Evolutionary conservation across 2,888 invertebrate species (phyloP).

Genomic region (Alentia gelatinosa): DNA sequence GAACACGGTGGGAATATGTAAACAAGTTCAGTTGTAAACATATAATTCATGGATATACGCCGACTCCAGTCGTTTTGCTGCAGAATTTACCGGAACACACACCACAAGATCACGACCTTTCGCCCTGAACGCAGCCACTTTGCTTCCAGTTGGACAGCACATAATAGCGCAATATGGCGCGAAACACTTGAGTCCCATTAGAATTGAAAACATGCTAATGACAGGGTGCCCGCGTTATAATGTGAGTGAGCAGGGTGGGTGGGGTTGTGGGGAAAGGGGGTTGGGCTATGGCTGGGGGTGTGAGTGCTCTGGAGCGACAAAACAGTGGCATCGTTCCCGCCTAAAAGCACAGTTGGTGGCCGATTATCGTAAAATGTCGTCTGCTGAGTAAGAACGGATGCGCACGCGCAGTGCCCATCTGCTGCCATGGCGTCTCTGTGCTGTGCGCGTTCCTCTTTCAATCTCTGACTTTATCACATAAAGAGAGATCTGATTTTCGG

Average conservation of each 20-base stretch:
- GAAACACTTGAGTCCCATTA: neutral
- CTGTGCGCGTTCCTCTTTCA: too few relatives aligned
- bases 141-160: neutral
- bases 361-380: neutral
- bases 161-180: neutral
- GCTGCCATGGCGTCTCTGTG: neutral
- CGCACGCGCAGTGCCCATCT: neutral
- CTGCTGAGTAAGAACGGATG: neutral
- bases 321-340: neutral
- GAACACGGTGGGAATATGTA: too few relatives aligned
- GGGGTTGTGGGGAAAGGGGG: neutral
- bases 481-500: too few relatives aligned
- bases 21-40: too few relatives aligned
- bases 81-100: too few relatives aligned
- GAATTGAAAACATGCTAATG: slow-evolving; percentile 15
- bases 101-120: neutral
- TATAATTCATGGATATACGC: too few relatives aligned
- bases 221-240: neutral
- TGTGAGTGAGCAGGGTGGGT: neutral
- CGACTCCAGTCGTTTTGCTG: too few relatives aligned
- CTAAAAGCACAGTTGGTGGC: slow-evolving; percentile 20
- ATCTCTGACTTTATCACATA: too few relatives aligned
- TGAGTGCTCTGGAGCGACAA: neutral
- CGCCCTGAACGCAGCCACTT: neutral
- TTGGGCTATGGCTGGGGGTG: neutral